phyloP scores from a whole-genome alignment of 2,113 vertebrate species.

The Oncorhynchus tshawytscha region DNA sequence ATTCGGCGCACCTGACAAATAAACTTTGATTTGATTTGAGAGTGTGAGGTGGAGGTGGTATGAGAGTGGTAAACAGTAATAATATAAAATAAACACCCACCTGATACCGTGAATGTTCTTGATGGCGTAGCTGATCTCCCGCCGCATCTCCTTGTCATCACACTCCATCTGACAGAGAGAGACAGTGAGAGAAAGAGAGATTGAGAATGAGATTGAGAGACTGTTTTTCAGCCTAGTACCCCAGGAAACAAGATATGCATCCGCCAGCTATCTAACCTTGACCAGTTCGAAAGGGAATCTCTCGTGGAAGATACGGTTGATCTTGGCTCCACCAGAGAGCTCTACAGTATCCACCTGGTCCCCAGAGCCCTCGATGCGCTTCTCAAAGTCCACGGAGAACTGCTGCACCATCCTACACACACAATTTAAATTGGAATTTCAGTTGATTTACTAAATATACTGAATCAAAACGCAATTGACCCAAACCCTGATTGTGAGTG shows the following conservation, averaged over 20 bases:
- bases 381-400: conserved; percentile 95
- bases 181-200: background rate
- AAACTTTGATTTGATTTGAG: too few species aligned
- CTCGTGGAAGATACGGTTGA: conserved; percentile 96
- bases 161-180: conserved; percentile 85
- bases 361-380: conserved; percentile 91
- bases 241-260: too few species aligned
- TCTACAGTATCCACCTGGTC: conserved; percentile 96
- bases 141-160: conserved; percentile 90
- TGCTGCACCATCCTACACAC: conserved; percentile 90
- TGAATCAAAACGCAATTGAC: background rate
- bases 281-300: conserved; percentile 93
- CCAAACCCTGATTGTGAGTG: background rate
- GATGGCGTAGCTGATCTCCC: conserved; percentile 96
- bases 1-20: too few species aligned
- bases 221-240: too few species aligned
- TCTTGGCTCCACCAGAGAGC: conserved; percentile 90
- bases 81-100: conserved; percentile 59
- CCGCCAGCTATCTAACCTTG: conserved; percentile 75
- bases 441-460: background rate
- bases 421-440: background rate
- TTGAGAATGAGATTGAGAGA: too few species aligned
- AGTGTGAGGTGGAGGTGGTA: too few species aligned
- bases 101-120: conserved; percentile 97
- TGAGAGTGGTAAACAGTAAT: background rate